Evolutionary conservation across 2,888 invertebrate species (phyloP).

Genomic region (Rotaria macrura): DNA sequence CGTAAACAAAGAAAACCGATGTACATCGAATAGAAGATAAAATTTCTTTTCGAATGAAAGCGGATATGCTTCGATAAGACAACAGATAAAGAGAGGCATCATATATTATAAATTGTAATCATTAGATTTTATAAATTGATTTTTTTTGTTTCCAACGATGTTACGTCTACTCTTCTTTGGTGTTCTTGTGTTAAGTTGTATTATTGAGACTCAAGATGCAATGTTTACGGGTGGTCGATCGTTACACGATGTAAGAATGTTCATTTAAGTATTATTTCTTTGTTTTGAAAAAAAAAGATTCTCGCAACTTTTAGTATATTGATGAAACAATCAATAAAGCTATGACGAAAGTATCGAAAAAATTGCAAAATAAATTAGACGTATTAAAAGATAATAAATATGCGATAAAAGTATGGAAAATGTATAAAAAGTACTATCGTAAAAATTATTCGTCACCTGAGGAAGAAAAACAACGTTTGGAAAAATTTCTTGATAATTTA

Average conservation of each 20-base stretch:
- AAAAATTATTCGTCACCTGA: neutral
- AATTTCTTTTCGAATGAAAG: neutral
- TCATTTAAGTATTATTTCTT: too few species aligned
- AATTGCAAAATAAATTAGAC: neutral
- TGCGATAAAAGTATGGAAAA: neutral
- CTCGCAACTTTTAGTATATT: neutral
- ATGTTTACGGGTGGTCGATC: neutral
- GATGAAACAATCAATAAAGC: neutral
- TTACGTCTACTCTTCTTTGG: neutral
- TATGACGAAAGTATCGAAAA: neutral
- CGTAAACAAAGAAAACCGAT: neutral
- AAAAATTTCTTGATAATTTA: slow-evolving; percentile 19
- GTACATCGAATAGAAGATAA: neutral
- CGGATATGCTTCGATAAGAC: neutral
- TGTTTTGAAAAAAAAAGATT: too few species aligned
- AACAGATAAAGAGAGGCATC: neutral
- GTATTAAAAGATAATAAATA: neutral
- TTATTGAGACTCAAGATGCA: neutral
- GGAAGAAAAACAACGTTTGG: slow-evolving; percentile 3
- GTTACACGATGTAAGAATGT: neutral
- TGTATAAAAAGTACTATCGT: neutral
- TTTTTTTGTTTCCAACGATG: neutral
- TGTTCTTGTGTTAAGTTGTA: neutral
- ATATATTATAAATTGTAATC: neutral
- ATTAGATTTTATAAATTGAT: neutral